phyloP scores from a whole-genome alignment of 1,140 invertebrate species.

The Drosophila aff. region DNA sequence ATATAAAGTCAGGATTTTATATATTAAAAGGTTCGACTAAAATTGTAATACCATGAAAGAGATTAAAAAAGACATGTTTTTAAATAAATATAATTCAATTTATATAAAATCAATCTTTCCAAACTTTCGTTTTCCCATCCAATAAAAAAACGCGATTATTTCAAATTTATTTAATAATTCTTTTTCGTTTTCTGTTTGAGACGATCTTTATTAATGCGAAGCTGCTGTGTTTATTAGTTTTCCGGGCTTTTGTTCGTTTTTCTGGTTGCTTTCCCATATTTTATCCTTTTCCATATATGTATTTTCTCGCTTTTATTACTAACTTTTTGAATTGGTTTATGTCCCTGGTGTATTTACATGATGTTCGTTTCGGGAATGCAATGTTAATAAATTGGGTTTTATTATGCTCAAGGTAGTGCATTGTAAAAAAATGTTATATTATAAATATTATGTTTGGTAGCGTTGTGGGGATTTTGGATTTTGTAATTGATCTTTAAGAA shows the following conservation, averaged over 20 bases:
- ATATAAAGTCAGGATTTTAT: no score
- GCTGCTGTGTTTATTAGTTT: constrained; percentile 64
- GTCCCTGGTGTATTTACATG: constrained; percentile 70
- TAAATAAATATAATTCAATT: background rate
- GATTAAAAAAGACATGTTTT: no score
- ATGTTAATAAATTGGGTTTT: constrained; percentile 54
- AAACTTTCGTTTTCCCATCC: background rate
- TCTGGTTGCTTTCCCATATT: constrained; percentile 40
- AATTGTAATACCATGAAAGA: background rate
- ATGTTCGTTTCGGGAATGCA: constrained; percentile 52
- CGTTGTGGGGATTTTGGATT: constrained; percentile 43
- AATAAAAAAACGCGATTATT: constrained; percentile 27
- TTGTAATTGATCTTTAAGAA: constrained; percentile 66
- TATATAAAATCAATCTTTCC: background rate
- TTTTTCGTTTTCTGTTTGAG: constrained; percentile 62
- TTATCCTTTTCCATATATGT: constrained; percentile 38
- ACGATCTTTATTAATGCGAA: constrained; percentile 82
- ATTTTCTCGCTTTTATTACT: constrained; percentile 48
- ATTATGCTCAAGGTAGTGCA: constrained; percentile 52
- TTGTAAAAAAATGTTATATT: constrained; percentile 46
- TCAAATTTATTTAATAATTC: constrained; percentile 48
- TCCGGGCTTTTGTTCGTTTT: constrained; percentile 53
- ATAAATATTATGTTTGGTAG: constrained; percentile 50
- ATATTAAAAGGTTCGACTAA: background rate
- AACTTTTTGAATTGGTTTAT: constrained; percentile 37